Percentiles rank a stretch among this genome's conserved stretches.
These are phyloP conservation scores for Brienomyrus brachyistius DNA, from an alignment of 2,113 vertebrate species.

Conservation along the genomic window DNA sequence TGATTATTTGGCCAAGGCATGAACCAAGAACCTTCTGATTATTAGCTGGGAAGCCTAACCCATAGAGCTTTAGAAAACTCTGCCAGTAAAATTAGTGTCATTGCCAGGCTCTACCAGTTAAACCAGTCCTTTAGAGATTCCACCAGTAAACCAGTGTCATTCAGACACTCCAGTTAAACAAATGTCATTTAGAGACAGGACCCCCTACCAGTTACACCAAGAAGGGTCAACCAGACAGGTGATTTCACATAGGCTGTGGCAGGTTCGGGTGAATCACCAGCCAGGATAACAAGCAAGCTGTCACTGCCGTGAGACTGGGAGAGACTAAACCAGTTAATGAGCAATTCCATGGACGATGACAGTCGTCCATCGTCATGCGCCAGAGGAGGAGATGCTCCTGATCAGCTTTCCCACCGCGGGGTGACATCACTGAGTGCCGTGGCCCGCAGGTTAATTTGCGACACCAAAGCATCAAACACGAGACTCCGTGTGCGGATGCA, in stretches of 20 bases:
- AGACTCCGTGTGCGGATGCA: conserved; percentile 34
- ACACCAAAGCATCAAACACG: conserved; percentile 42
- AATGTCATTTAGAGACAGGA: neutral
- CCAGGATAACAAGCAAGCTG: neutral
- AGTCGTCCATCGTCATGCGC: neutral
- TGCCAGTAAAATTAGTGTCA: neutral
- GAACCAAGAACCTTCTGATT: neutral
- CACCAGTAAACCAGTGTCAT: neutral
- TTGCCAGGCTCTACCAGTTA: neutral
- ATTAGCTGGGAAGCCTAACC: neutral
- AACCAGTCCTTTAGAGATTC: neutral
- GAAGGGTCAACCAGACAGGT: neutral
- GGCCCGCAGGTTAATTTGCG: neutral
- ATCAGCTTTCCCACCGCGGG: neutral
- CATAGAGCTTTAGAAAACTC: neutral
- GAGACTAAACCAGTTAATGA: neutral
- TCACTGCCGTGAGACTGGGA: neutral
- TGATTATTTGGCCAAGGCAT: neutral
- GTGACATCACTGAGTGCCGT: neutral
- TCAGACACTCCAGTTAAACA: neutral
- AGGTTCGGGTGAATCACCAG: neutral
- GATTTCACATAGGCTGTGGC: neutral
- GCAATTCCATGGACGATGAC: neutral
- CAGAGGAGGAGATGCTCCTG: neutral
- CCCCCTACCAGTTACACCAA: neutral